Base-by-base conservation (phyloP, 2,888 invertebrate species). In the Polyommatus iphigenia region DNA sequence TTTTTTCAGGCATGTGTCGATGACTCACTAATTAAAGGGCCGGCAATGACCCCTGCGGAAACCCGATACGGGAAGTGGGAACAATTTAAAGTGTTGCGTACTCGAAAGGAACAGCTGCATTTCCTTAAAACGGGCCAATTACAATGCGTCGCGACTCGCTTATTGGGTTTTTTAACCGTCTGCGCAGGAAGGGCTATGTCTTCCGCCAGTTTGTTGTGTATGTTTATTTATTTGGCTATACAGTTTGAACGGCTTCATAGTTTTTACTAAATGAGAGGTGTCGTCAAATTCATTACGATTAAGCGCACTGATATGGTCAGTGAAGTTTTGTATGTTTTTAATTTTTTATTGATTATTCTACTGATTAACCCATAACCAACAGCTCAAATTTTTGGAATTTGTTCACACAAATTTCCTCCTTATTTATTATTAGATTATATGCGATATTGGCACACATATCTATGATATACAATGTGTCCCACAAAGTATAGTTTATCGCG, bases 401-500 rank as follows among this genome's bases (percentile, higher is more conserved):
- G 41, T 46, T 46, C 10, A 46, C 10, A 7, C 41, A 46, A 46
- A 8, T 46, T 46, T 46, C 7, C 10, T 46, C 41, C 41, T 46
- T 46, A 46, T 46, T 46, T 46, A 46, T 46, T 46, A 46, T 8
- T 46, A 46, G 41, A 46, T 8, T 46, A 46, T 7, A 46, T 2
- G 32, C 32, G 32, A 32, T 32, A 32, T 32, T 32, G 32, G 32
- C 32, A 32, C 32, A 32, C 4, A 32, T 32, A 50, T 15, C 24
- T 75, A 75, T 50, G 41, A 46, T n/a, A 50, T 29, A 67, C 5
- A 20, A 59, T n/a, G 54, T 75, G 75, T 75, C 78, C 80, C 77
- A 79, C 79, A 79, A 80, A 80, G 71, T 57, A 75, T 76, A 79
- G 79, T 29, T 75, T 75, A 75, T 75, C 75, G 50, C 54, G 77